These are phyloP conservation scores for Monochamus alternatus DNA, from an alignment of 2,888 invertebrate genomes.

Conservation along the genomic window DNA sequence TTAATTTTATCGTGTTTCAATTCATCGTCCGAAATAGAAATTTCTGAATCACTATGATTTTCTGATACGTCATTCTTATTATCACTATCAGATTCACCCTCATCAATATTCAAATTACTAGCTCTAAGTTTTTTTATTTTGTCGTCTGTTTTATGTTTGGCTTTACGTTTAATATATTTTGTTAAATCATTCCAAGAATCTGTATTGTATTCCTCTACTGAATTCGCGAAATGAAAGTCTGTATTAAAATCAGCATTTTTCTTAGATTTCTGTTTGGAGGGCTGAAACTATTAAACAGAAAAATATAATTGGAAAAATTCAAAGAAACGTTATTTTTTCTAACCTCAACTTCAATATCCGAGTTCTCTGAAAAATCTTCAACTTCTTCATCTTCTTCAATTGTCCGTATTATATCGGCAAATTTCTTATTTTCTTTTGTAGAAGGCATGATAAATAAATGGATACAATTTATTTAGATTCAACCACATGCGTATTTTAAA, in stretches of 20 bases:
- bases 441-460: conserved; percentile 19
- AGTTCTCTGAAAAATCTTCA: conserved; percentile 85
- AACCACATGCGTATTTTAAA: too few species aligned
- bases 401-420: conserved; percentile 78
- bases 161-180: conserved; percentile 75
- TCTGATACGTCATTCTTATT: conserved; percentile 71
- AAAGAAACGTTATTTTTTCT: conserved; percentile 51
- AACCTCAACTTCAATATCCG: conserved; percentile 87
- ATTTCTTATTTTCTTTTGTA: conserved; percentile 33
- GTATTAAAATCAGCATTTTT: conserved; percentile 84
- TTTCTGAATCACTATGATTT: conserved; percentile 74
- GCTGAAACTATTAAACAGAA: conserved; percentile 80
- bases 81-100: conserved; percentile 71
- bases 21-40: conserved; percentile 85
- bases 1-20: conserved; percentile 81
- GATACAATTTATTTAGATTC: neutral
- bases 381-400: conserved; percentile 89
- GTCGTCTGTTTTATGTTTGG: conserved; percentile 87
- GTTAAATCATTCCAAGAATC: conserved; percentile 71
- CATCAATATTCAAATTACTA: conserved; percentile 65
- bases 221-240: conserved; percentile 87
- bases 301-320: conserved; percentile 27
- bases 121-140: conserved; percentile 80
- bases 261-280: conserved; percentile 81
- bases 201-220: conserved; percentile 85